These are phyloP conservation scores for Drosophila falleni DNA, from an alignment of 2,888 invertebrate species.

Conservation along the genomic window DNA sequence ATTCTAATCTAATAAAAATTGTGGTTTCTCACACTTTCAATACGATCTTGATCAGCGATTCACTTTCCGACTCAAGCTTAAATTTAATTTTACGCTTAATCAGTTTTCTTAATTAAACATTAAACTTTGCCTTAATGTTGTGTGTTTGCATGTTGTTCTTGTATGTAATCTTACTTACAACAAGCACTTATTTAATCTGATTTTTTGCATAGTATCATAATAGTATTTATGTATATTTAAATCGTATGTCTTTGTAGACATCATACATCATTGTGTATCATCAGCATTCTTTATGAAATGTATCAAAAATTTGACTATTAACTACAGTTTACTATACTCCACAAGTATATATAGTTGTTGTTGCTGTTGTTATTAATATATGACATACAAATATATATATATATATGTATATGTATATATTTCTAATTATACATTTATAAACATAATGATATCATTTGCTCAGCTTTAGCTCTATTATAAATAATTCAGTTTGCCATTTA, in stretches of 20 bases:
- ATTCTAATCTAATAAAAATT: conserved; percentile 67
- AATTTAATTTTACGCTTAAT: conserved; percentile 67
- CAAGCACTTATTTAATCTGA: conserved; percentile 66
- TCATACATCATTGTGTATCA: conserved; percentile 35
- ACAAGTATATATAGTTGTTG: conserved; percentile 43
- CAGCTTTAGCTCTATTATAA: conserved; percentile 62
- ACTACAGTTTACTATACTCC: conserved; percentile 68
- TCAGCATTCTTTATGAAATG: conserved; percentile 63
- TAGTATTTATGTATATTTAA: conserved; percentile 15
- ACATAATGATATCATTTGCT: conserved; percentile 77
- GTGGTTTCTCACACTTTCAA: conserved; percentile 18
- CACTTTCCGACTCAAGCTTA: conserved; percentile 61
- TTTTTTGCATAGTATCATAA: conserved; percentile 37
- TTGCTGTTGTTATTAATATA: conserved; percentile 9
- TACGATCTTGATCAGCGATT: conserved; percentile 9
- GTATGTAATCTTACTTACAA: conserved; percentile 46
- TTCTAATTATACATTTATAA: conserved; percentile 67
- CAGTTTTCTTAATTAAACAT: conserved; percentile 63
- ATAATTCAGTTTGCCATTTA: conserved; percentile 54
- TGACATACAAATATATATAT: conserved; percentile 30
- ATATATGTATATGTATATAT: conserved; percentile 44
- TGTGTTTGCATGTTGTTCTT: conserved; percentile 13
- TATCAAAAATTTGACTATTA: conserved; percentile 80
- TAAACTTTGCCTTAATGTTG: conserved; percentile 32
- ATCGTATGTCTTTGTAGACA: conserved; percentile 34